Conservation (phyloP, 2,797 vertebrate genomes). For the Sphenopsis melanotis region DNA sequence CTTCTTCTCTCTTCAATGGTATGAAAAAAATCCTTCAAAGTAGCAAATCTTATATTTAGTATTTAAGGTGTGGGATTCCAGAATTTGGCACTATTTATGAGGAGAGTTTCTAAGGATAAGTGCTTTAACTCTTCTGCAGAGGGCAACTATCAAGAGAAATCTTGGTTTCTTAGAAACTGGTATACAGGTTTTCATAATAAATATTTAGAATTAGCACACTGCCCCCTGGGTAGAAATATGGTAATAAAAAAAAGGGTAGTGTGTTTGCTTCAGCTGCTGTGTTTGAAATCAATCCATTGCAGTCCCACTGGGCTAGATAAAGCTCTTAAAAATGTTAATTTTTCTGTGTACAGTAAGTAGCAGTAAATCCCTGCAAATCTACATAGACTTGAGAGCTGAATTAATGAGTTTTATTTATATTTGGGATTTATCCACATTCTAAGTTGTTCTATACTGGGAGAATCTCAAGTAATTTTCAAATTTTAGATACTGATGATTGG, state of each 20-base stretch:
- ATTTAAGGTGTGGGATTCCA: background rate
- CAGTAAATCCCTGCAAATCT: slow-evolving; percentile 17
- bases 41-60: background rate
- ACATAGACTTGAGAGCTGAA: background rate
- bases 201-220: slow-evolving; percentile 2
- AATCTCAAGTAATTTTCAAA: background rate
- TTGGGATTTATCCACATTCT: background rate
- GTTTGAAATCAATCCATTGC: slow-evolving; percentile 11
- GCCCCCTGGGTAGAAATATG: background rate
- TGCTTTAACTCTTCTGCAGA: background rate
- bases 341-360: background rate
- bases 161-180: background rate
- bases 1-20: background rate
- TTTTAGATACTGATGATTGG: background rate
- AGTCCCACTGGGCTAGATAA: background rate
- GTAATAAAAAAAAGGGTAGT: background rate
- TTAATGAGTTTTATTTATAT: background rate
- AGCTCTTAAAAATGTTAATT: slow-evolving; percentile 31
- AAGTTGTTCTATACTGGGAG: background rate
- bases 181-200: slow-evolving; percentile 2
- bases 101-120: background rate
- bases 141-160: background rate
- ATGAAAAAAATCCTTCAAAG: background rate
- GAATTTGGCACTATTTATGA: background rate
- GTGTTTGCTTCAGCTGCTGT: slow-evolving; percentile 10